Percentiles rank a stretch among this genome's conserved stretches.
These are phyloP conservation scores for Chironomus tentans DNA, from an alignment of 2,888 invertebrate species.

Conservation along the genomic window DNA sequence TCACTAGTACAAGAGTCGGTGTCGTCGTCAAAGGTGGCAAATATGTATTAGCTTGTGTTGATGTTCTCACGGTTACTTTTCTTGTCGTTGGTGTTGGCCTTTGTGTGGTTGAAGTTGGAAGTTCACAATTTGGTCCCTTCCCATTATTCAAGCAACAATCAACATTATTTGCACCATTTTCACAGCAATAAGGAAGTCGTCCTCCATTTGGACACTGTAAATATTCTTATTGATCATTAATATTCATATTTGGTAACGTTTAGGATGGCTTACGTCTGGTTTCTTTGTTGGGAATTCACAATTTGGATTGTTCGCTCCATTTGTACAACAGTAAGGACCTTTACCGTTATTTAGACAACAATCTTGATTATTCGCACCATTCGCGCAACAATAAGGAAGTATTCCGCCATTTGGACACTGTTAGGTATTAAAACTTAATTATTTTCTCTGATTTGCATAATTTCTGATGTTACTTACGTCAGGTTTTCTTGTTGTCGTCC, in stretches of 20 bases:
- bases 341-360: not conserved
- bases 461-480: not conserved
- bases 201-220: slow-evolving; percentile 1
- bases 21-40: not conserved
- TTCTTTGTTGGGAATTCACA: not conserved
- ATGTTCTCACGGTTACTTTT: too few relatives aligned
- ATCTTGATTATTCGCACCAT: not conserved
- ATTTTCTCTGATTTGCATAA: not conserved
- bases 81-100: not conserved
- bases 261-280: too few relatives aligned
- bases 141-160: not conserved
- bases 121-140: not conserved
- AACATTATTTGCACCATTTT: not conserved
- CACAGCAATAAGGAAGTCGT: not conserved
- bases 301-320: not conserved
- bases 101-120: not conserved
- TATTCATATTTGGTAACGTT: too few relatives aligned
- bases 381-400: too few relatives aligned
- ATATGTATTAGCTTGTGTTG: not conserved
- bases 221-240: too few relatives aligned
- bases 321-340: not conserved
- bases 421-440: not conserved
- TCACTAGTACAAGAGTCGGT: not conserved
- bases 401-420: not conserved
- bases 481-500: not conserved